Base-by-base conservation (phyloP, 2,888 invertebrate species). In the Apotomis capreana region DNA sequence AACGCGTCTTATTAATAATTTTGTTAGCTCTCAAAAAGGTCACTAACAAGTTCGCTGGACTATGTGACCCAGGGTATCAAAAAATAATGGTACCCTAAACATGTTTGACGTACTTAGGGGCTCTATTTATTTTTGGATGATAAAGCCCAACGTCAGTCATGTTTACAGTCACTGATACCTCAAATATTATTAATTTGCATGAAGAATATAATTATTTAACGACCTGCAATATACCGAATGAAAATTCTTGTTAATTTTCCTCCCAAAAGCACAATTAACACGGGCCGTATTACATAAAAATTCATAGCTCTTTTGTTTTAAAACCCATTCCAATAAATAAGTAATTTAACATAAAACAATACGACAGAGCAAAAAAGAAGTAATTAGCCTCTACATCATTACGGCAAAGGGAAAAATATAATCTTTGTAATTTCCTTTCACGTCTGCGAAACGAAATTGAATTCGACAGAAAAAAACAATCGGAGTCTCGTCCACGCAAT, bases 1-100 rank as follows among this genome's bases (percentile, higher is more conserved):
- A 85, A 84, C 77, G 73, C 63, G 51, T 54, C 64, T 1, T 13
- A 12, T 72, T 57, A 65, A 72, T 69, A 69, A 69, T 10, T 49
- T 49, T 49, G 10, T 49, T 49, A 6, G 49, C 49, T 6, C 40
- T 6, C 10, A 49, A 49, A 10, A 49, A 49, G 9, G 49, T 49
- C 9, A 40, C 40, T 6, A 0, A 6, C 6, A 40, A 40, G 5
- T 40, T 40, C 5, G 40, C 10, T 9, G 10, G 49, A 49, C 12
- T 49, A 49, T 40, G 40, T 6, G 26, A 26, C 26, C 26, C 26
- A 26, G 26, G 26, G 26, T 26, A 26, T 26, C 26, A 2, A 26
- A 26, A 26, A 26, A 26, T 26, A 26, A 26, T 26, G 26, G 26
- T 26, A 26, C 26, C 26, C 26, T 26, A 26, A 26, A 26, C 2